Evolutionary conservation across 2,797 vertebrate genomes (phyloP).

Genomic region (Linurgus olivaceus): DNA sequence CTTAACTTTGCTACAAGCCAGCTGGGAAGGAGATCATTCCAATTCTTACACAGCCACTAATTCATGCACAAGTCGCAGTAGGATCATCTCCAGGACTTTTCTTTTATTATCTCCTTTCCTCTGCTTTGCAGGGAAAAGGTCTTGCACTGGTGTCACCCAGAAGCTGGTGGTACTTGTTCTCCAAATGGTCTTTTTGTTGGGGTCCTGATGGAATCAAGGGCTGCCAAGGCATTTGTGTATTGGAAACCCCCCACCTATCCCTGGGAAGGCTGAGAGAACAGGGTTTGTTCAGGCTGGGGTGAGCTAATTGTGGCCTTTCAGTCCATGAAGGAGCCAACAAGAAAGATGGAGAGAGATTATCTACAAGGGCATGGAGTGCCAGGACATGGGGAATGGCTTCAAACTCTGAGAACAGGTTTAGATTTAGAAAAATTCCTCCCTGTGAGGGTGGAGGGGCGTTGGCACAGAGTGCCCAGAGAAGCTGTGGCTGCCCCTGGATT

Average conservation of each 20-base stretch:
- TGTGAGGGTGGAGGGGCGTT: fast-evolving
- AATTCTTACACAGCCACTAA: not conserved
- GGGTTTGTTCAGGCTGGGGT: not conserved
- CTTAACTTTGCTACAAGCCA: fast-evolving
- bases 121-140: not conserved
- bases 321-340: fast-evolving
- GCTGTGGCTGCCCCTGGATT: not conserved
- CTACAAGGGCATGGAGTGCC: fast-evolving
- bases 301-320: fast-evolving
- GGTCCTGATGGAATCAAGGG: not conserved
- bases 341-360: not conserved
- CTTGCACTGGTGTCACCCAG: not conserved
- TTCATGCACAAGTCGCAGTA: not conserved
- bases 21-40: not conserved
- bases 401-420: not conserved
- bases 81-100: not conserved
- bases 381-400: too few species aligned
- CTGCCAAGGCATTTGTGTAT: fast-evolving
- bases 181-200: too few species aligned
- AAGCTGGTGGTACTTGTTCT: not conserved
- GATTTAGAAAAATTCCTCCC: too few species aligned
- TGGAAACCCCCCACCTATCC: not conserved
- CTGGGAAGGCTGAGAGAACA: not conserved
- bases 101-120: not conserved
- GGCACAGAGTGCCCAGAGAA: not conserved